phyloP scores from a whole-genome alignment of 2,797 vertebrate species.

The Hyperoplus immaculatus region DNA sequence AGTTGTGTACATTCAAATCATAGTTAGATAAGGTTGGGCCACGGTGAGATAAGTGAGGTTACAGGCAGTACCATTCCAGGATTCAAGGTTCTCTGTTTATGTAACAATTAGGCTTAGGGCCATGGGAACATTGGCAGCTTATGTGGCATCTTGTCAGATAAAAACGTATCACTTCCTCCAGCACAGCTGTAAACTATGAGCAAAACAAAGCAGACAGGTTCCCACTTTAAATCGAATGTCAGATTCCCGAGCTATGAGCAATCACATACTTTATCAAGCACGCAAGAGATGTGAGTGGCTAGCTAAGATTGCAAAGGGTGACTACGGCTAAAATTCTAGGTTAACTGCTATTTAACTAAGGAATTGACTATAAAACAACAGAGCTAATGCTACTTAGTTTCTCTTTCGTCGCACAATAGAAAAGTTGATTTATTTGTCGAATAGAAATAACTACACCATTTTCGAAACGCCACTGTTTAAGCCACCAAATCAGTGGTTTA shows the following conservation, averaged over 20 bases:
- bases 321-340: not conserved
- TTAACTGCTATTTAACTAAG: not conserved
- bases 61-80: not conserved
- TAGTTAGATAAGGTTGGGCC: constrained; percentile 11
- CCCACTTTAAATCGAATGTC: not conserved
- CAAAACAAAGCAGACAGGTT: not conserved
- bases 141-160: constrained; percentile 4
- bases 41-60: not conserved
- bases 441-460: not conserved
- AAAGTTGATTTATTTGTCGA: not conserved
- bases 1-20: not conserved
- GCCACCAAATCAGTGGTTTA: not conserved
- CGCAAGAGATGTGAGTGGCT: not conserved
- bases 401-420: not conserved
- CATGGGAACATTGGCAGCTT: not conserved
- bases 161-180: not conserved
- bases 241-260: not conserved
- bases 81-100: constrained; percentile 38
- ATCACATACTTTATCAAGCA: rapidly evolving
- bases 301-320: not conserved
- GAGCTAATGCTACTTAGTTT: not conserved
- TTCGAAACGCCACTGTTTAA: not conserved
- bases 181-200: not conserved
- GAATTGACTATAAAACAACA: not conserved
- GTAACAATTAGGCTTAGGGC: not conserved